phyloP scores from a whole-genome alignment of 35 echinoderm and acorn worm genomes.

The Chiridota heheva region DNA sequence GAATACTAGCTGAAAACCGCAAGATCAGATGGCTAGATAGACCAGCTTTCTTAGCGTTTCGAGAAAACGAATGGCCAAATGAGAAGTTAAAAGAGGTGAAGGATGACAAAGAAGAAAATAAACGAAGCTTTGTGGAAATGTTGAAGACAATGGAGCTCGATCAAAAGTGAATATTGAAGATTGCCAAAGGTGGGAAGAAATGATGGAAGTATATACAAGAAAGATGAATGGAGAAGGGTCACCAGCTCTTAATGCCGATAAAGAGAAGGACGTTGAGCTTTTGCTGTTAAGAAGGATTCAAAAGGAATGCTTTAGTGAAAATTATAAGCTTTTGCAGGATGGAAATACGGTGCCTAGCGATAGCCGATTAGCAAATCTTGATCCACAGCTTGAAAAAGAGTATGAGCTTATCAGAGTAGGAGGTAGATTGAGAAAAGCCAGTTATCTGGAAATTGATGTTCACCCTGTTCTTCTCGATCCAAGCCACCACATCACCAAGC shows the following conservation, averaged over 20 bases:
- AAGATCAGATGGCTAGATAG: constrained; percentile 2
- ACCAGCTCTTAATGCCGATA: constrained; percentile 21
- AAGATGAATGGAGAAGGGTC: constrained; percentile 1
- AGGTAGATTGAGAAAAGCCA: neutral
- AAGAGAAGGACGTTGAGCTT: neutral
- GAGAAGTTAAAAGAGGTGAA: constrained; percentile 15
- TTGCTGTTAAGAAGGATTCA: neutral
- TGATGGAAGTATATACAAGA: neutral
- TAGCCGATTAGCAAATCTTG: neutral
- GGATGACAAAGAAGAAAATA: constrained; percentile 6
- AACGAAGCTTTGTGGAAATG: neutral
- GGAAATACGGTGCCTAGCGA: constrained; percentile 16
- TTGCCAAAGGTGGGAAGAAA: constrained; percentile 13
- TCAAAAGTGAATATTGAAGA: constrained; percentile 1
- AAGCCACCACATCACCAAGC: constrained; percentile 1
- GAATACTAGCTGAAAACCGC: neutral
- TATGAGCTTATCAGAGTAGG: neutral
- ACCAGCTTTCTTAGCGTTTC: neutral
- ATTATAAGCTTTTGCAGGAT: constrained; percentile 4
- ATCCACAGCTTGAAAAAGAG: neutral
- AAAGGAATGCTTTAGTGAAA: constrained; percentile 1
- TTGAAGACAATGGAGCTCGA: neutral
- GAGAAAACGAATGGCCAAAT: constrained; percentile 32
- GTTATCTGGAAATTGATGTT: neutral
- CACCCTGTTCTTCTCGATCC: constrained; percentile 19